Percentiles rank a stretch among this genome's conserved stretches.
These are phyloP conservation scores for Merluccius polli DNA, from an alignment of 2,797 vertebrate genomes.

Conservation along the genomic window DNA sequence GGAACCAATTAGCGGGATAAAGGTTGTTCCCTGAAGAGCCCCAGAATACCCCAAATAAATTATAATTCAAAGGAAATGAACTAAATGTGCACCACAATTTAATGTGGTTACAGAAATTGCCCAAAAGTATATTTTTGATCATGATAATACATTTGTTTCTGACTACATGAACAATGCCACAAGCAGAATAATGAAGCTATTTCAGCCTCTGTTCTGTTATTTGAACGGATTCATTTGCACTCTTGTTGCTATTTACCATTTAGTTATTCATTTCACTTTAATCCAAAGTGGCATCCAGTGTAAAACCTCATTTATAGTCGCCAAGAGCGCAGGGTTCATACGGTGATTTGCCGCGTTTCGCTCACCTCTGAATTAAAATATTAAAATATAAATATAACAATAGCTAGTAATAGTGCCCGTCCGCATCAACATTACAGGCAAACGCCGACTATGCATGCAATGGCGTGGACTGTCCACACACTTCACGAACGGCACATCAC, in stretches of 20 bases:
- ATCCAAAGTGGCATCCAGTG: too few relatives aligned
- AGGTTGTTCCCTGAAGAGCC: background rate
- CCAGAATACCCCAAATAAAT: background rate
- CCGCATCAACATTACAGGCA: background rate
- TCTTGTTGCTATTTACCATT: background rate
- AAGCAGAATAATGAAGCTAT: background rate
- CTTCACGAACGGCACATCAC: too few relatives aligned
- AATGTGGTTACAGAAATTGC: background rate
- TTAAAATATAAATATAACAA: too few relatives aligned
- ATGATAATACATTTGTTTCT: constrained; percentile 1
- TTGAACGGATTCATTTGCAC: background rate
- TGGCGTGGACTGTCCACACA: too few relatives aligned
- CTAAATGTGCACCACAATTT: background rate
- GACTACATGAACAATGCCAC: background rate
- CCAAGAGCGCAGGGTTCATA: too few relatives aligned
- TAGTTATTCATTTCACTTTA: too few relatives aligned
- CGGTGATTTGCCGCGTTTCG: too few relatives aligned
- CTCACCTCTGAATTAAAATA: background rate
- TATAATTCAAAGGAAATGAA: background rate
- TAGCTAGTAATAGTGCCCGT: background rate
- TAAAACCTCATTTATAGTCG: too few relatives aligned
- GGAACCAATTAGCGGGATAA: background rate
- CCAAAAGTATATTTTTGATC: too few relatives aligned
- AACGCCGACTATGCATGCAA: too few relatives aligned
- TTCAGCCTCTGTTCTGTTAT: too few relatives aligned